Percentiles rank a stretch among this genome's conserved stretches.
Conservation (phyloP, 2,113 vertebrate species). For the Gymnogyps californianus region DNA sequence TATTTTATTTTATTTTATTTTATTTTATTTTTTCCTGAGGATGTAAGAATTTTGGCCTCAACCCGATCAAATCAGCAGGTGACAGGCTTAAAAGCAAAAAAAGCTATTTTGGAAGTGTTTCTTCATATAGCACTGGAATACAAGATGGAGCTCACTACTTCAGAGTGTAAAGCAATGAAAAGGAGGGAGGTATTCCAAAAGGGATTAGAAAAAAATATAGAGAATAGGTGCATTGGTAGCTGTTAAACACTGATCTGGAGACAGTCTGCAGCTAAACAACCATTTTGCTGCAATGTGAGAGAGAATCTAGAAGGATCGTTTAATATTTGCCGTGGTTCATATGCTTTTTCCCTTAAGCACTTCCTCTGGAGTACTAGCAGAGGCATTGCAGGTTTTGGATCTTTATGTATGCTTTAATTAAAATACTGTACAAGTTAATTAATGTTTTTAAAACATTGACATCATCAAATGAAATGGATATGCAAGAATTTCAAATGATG, state of each 20-base stretch:
- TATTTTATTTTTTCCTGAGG: neutral
- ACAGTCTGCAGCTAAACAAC: neutral
- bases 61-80: neutral
- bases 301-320: neutral
- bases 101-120: neutral
- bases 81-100: neutral
- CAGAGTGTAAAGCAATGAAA: neutral
- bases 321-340: neutral
- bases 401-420: conserved; percentile 38
- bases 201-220: neutral
- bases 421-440: conserved; percentile 15
- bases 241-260: neutral
- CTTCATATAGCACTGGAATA: neutral
- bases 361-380: conserved; percentile 13
- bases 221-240: neutral
- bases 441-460: conserved; percentile 10
- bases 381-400: conserved; percentile 39
- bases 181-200: neutral
- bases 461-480: conserved; percentile 52
- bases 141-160: neutral
- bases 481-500: conserved; percentile 37
- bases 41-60: neutral
- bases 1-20: neutral
- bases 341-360: conserved; percentile 2
- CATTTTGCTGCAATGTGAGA: neutral